Evolutionary conservation across 2,113 vertebrate species (phyloP).

Genomic region (Talpa occidentalis): DNA sequence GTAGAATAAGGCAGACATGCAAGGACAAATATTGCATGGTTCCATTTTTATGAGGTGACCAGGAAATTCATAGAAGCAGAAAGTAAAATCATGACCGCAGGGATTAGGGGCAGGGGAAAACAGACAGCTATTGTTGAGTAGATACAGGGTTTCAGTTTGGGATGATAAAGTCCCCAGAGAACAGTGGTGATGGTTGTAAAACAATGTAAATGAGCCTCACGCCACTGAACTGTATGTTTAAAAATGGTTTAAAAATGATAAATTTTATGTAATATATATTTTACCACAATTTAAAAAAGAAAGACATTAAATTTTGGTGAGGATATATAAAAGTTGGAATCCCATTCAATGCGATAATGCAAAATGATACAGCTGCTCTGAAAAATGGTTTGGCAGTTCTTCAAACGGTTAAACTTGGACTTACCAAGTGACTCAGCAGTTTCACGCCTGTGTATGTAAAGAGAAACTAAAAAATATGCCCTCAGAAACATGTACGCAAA

Average conservation of each 20-base stretch:
- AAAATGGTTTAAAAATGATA: too few relatives aligned
- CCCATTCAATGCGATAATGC: not conserved
- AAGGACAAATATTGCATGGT: too few relatives aligned
- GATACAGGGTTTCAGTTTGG: not conserved
- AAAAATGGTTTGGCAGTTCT: not conserved
- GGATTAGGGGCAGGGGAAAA: not conserved
- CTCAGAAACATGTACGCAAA: not conserved
- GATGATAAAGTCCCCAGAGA: not conserved
- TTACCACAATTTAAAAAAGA: not conserved
- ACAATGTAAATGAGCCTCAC: too few relatives aligned
- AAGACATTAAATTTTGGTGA: not conserved
- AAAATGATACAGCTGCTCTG: not conserved
- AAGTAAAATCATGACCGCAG: not conserved
- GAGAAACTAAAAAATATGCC: not conserved
- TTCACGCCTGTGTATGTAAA: not conserved
- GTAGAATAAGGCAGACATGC: too few relatives aligned
- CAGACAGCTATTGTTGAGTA: not conserved
- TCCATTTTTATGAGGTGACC: not conserved
- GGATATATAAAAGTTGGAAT: not conserved
- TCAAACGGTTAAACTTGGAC: not conserved
- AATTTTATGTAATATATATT: not conserved
- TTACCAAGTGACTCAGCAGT: not conserved
- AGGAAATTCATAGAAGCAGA: not conserved
- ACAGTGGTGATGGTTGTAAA: not conserved
- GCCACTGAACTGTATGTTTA: too few relatives aligned